Evolutionary conservation across 2,113 vertebrate species (phyloP), one percentile per base, ranked within the genome.

Genomic region (Empidonax alnorum): DNA sequence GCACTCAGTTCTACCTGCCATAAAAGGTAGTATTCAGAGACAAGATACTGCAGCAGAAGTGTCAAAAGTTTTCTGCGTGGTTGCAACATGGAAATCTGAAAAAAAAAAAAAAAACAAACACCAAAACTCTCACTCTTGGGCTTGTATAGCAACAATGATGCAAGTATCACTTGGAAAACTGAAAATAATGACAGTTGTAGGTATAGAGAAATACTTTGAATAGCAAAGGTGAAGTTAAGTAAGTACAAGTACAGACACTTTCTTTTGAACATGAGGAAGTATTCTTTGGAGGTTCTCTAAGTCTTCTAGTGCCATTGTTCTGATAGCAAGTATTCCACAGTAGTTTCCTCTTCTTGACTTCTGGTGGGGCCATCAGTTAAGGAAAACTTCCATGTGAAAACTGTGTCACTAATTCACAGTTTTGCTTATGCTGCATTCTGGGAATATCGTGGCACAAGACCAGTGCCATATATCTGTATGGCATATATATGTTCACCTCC

Each of bases 1-100:
- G 21, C 0, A 0, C 52, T 62, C 35, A 8, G 20, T 73, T 67
- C 13, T 13, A 85, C 20, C n/a, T 63, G 7, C 35, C 11, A 2
- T 62, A 19, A 73, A 79, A 86, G 9, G 9, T 69, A 66, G 1
- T 77, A 62, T 84, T 46, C 66, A 74, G 41, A 92, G 56, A 68
- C 42, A 74, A 41, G 59, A 41, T 13, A 71, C 9, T 71, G 55
- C 50, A 90, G 41, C 19, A 83, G 47, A 83, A 76, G 28, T 47
- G 5, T 35, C 35, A 35, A 35, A 35, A 35, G 35, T 12, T 42
- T 88, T 33, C 27, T 81, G 17, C 24, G 4, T 52, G 30, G 9
- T 66, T 80, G 50, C 7, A 11, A 62, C n/a, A n/a, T 46, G 5
- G 41, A 63, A 90, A 82, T 74, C 6, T 27, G 9, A 1, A 46